Percentiles rank a stretch among this genome's conserved stretches.
Conservation (phyloP, 2,113 vertebrate genomes). For the Neotoma lepida region DNA sequence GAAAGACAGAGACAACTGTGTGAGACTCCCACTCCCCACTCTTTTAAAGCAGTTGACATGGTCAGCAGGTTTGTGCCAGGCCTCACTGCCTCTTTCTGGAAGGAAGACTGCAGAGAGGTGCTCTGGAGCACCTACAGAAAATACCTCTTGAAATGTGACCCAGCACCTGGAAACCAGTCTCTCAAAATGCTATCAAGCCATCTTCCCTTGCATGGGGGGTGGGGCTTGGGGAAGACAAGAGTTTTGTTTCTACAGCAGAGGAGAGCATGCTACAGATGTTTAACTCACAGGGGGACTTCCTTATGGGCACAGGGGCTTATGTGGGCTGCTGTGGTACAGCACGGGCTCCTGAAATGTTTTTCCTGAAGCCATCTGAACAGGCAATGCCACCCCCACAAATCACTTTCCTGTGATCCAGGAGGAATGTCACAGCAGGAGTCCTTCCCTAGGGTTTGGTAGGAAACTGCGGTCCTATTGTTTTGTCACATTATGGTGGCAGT, state of each 20-base stretch:
- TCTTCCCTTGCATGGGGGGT: background rate
- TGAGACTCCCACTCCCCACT: background rate
- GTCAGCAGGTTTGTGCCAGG: slow-evolving; percentile 1
- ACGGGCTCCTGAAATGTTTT: background rate
- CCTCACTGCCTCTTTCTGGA: background rate
- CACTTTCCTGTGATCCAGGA: background rate
- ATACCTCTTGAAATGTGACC: slow-evolving; percentile 36
- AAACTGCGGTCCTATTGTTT: slow-evolving; percentile 31
- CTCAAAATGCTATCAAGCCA: background rate
- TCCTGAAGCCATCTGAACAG: slow-evolving; percentile 19
- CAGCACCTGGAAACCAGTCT: slow-evolving; percentile 54
- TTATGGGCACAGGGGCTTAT: background rate
- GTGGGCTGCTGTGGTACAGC: background rate
- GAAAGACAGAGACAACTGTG: slow-evolving; percentile 54
- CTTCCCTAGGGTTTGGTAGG: background rate
- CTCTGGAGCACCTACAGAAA: background rate
- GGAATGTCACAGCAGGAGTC: background rate
- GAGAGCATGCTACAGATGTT: background rate
- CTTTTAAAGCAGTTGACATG: background rate
- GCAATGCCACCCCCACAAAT: background rate
- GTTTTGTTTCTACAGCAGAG: background rate
- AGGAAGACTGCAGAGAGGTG: slow-evolving; percentile 11
- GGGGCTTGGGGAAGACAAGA: background rate
- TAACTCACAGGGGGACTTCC: background rate
- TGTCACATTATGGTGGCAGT: background rate